Evolutionary conservation across 1,140 invertebrate genomes (phyloP), one percentile per base, ranked within the genome.

Genomic region (Agrilus planipennis): DNA sequence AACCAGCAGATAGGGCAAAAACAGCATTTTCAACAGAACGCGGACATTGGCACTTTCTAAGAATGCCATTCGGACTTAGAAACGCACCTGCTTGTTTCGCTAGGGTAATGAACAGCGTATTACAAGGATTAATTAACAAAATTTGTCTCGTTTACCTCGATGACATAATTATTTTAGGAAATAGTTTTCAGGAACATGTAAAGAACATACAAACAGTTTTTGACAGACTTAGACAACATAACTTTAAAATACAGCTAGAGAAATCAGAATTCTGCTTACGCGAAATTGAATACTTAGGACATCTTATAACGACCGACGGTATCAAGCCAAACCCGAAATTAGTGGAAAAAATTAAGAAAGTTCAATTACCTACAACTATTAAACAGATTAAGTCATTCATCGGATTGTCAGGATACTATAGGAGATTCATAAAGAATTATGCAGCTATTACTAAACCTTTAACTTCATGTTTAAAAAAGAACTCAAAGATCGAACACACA

Each of bases 21-120:
- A 72, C 68, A 0, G 65, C 64, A 5, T 44, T 35, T 17, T 31
- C 18, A 16, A 34, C 30, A 2, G 15, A 27, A 14, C 1, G 15
- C 19, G 57, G 60, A 3, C 53, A 60, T 31, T 69, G 52, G 34
- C 55, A 67, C 44, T 67, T 55, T 37, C 20, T 32, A 5, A 19
- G 44, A 36, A 55, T 57, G 51, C 47, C 49, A 12, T 41, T 52
- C 11, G 53, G 53, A 7, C 17, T 58, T 6, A 39, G 41, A 23
- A 39, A 39, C 16, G 37, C 44, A 6, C 45, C 49, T 9, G 34
- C 46, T 7, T 45, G 47, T 10, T 55, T 60, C 34, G 46, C 58
- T 39, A 28, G 51, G 37, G 18, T 55, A 2, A 60, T 62, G 51
- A 46, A 60, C 28, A 41, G 39, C n/a, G 42, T 55, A 7, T 38